Evolutionary conservation across 2,888 invertebrate species (phyloP).

Genomic region (Phortica okadai): DNA sequence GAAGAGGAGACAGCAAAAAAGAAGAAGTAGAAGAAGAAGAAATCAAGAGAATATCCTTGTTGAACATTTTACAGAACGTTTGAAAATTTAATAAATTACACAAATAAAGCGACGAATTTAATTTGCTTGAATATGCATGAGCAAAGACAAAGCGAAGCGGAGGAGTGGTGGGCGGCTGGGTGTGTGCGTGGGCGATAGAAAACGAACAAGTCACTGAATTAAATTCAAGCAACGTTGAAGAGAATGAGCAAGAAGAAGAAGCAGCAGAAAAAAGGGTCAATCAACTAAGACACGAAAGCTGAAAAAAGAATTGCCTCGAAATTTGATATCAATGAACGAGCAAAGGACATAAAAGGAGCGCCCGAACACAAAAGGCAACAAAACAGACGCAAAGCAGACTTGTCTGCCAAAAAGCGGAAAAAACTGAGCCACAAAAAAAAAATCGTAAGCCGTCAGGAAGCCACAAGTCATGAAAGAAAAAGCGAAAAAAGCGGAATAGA

Average conservation of each 20-base stretch:
- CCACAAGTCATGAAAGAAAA: constrained; percentile 12
- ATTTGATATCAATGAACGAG: not conserved
- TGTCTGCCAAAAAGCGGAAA: constrained; percentile 18
- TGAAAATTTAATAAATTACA: constrained; percentile 7
- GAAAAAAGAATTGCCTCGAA: constrained; percentile 3
- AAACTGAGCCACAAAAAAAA: constrained; percentile 43
- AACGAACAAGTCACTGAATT: not conserved
- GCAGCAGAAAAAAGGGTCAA: constrained; percentile 54
- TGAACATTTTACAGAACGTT: not conserved
- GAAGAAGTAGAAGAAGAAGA: not conserved
- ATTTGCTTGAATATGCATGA: constrained; percentile 3
- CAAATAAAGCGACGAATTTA: not conserved
- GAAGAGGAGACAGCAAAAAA: constrained; percentile 36
- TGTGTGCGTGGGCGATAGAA: not conserved
- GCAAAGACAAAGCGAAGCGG: not conserved
- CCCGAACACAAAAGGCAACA: constrained; percentile 9
- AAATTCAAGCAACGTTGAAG: not conserved
- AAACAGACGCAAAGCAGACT: constrained; percentile 18
- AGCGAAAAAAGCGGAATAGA: constrained; percentile 21
- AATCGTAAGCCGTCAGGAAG: constrained; percentile 43
- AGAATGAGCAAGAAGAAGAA: not conserved
- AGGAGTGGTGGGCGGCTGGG: not conserved
- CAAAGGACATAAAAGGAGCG: constrained; percentile 20
- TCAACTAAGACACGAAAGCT: constrained; percentile 52
- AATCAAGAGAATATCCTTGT: not conserved